Evolutionary conservation across 2,113 vertebrate species (phyloP), one percentile per base, ranked within the genome.

Genomic region (Muntiacus reevesi): DNA sequence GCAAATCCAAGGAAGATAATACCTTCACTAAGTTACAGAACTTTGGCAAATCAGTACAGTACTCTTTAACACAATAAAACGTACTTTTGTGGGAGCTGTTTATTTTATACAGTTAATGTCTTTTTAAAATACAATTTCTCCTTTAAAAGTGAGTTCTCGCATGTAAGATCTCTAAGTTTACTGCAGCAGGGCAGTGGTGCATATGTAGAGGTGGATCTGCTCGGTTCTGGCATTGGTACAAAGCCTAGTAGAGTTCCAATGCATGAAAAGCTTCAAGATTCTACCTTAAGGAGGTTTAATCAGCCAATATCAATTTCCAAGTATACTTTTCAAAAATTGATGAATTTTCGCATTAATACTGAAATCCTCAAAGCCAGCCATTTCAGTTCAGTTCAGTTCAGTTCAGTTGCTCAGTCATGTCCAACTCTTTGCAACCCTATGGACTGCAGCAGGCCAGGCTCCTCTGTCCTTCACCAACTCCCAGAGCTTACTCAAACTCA

Each of bases 211-310:
- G 97, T 8, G 92, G 96, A 94, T 96, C 94, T 97, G 92, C 59
- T 98, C 79, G 89, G 92, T 96, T 97, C 96, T 78, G 96, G 97
- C 96, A 25, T 98, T 98, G 98, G 98, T 98, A 98, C 98, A 97
- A 89, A 98, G 98, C 97, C 97, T 43, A 43, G 36, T 14, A 76
- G 23, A 43, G 36, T 76, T 76, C 36, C 36, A 76, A 2, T 7
- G 71, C 85, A 88, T 55, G 78, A 96, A 97, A 97, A 86, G 93
- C 83, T 93, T 96, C 76, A 67, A 89, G 95, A 83, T 83, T 94
- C 96, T 95, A 97, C 96, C 62, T 82, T 83, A 85, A 86, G 94
- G 90, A 97, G 84, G 93, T 19, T 87, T 33, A 96, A 89, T 92
- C 88, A 71, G 88, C 94, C 96, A 97, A 64, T 76, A 94, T 30